These are phyloP conservation scores for Meliscaeva auricollis DNA, from an alignment of 2,888 invertebrate species.

Conservation along the genomic window DNA sequence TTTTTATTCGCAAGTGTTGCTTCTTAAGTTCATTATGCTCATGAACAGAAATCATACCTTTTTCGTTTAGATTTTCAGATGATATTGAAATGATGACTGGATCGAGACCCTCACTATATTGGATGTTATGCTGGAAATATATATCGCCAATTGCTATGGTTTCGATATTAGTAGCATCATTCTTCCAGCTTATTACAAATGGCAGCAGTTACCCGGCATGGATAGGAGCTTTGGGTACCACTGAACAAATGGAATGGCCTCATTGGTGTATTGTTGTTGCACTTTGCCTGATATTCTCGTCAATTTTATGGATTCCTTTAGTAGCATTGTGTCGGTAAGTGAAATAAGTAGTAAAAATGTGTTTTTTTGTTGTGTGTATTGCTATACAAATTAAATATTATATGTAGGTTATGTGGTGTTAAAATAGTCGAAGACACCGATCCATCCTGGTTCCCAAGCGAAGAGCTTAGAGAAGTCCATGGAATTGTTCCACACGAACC, in stretches of 20 bases:
- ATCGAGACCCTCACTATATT: slow-evolving; percentile 93
- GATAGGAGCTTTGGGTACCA: slow-evolving; percentile 89
- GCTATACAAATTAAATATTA: neutral
- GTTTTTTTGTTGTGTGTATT: too few relatives aligned
- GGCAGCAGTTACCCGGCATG: slow-evolving; percentile 95
- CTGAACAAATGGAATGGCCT: slow-evolving; percentile 93
- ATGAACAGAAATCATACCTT: too few relatives aligned
- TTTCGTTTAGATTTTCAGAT: slow-evolving; percentile 95
- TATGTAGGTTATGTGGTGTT: slow-evolving; percentile 90
- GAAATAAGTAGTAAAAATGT: neutral
- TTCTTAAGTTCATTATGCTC: too few relatives aligned
- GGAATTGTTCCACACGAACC: slow-evolving; percentile 94
- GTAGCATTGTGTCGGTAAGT: slow-evolving; percentile 91
- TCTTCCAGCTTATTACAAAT: slow-evolving; percentile 91
- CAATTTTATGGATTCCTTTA: slow-evolving; percentile 94
- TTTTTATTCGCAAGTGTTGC: too few relatives aligned
- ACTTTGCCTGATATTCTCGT: slow-evolving; percentile 89
- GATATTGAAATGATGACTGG: slow-evolving; percentile 98
- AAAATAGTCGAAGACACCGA: slow-evolving; percentile 94
- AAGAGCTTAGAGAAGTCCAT: slow-evolving; percentile 94
- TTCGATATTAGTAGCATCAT: slow-evolving; percentile 92
- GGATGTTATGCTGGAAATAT: slow-evolving; percentile 98
- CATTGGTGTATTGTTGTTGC: slow-evolving; percentile 92
- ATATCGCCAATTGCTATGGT: slow-evolving; percentile 95
- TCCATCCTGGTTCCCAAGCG: slow-evolving; percentile 96